These are phyloP conservation scores for Rhinatrema bivittatum DNA, from an alignment of 2,797 vertebrate species.

Conservation along the genomic window DNA sequence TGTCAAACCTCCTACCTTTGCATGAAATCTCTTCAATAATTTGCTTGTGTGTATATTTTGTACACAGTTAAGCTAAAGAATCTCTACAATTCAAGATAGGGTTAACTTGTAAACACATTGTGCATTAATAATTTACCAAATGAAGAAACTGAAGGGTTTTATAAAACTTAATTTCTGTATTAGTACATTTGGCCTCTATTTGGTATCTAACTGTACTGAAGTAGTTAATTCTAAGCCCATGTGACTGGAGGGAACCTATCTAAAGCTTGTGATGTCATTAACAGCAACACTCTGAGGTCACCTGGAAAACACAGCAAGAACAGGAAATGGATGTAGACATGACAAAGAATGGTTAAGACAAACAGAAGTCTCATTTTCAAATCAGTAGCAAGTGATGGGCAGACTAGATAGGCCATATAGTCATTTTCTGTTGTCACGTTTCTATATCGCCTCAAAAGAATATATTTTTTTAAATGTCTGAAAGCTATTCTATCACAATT, in stretches of 20 bases:
- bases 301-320: constrained; percentile 1
- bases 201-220: fast-evolving
- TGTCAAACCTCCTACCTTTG: too few relatives aligned
- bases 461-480: fast-evolving
- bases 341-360: background rate
- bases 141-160: background rate
- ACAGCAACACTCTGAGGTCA: background rate
- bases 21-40: too few relatives aligned
- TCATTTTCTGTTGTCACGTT: too few relatives aligned
- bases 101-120: too few relatives aligned
- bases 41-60: too few relatives aligned
- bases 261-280: constrained; percentile 7
- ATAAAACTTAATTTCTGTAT: background rate
- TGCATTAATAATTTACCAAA: fast-evolving
- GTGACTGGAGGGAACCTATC: constrained; percentile 8
- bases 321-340: background rate
- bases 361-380: fast-evolving
- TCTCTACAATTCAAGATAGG: too few relatives aligned
- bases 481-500: background rate
- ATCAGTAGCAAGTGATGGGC: background rate
- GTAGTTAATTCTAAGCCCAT: background rate
- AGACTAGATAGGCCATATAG: too few relatives aligned
- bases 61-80: too few relatives aligned
- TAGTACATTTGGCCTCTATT: fast-evolving
- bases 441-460: too few relatives aligned